phyloP scores from a whole-genome alignment of 1,140 invertebrate genomes.

The Brachionus rubens region DNA sequence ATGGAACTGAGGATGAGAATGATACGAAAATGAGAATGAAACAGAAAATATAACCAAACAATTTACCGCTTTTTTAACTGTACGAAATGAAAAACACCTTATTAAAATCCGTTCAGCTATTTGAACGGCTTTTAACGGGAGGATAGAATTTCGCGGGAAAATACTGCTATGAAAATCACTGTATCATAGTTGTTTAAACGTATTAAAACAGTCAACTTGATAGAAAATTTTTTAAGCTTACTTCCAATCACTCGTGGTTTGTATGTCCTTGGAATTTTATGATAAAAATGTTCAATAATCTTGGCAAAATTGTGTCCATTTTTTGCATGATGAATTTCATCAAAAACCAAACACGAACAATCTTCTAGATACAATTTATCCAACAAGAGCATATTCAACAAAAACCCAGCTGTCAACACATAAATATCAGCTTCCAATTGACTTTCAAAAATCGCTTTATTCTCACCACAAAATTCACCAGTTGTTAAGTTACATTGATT shows the following conservation, averaged over 20 bases:
- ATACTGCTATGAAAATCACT: no score
- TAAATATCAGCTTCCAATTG: neutral
- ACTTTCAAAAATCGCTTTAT: neutral
- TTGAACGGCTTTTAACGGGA: no score
- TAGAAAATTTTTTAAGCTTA: neutral
- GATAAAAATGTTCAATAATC: neutral
- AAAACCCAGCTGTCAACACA: constrained; percentile 17
- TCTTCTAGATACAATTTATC: constrained; percentile 4
- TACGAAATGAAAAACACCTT: no score
- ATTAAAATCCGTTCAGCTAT: no score
- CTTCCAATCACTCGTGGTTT: neutral
- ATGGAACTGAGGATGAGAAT: no score
- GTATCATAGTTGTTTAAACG: no score
- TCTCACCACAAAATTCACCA: constrained; percentile 20
- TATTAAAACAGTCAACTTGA: no score
- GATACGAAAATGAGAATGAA: no score
- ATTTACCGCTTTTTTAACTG: no score
- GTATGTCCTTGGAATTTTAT: neutral
- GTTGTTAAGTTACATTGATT: constrained; percentile 4
- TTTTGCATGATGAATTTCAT: constrained; percentile 12
- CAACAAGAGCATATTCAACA: constrained; percentile 10
- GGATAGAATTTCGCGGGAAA: no score
- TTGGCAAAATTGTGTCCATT: neutral
- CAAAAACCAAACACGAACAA: neutral
- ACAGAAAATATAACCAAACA: no score